Evolutionary conservation across 1,140 invertebrate genomes (phyloP).

Genomic region (Odontomachus brunneus): DNA sequence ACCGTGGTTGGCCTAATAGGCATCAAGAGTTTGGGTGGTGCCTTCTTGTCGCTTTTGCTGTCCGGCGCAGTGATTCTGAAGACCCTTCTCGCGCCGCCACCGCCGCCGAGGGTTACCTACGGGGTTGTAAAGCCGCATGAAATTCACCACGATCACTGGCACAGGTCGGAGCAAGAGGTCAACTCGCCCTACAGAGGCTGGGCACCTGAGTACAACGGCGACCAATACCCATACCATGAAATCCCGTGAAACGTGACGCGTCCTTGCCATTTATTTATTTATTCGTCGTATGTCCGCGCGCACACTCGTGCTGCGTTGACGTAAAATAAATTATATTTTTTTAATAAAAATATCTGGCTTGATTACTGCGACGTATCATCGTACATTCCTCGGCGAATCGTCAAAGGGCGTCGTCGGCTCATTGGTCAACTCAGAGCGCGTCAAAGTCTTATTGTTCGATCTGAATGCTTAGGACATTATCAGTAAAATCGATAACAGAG

Average conservation of each 20-base stretch:
- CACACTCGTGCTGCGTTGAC: neutral
- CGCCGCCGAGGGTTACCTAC: conserved; percentile 83
- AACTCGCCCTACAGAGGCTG: conserved; percentile 81
- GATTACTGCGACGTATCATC: too few relatives aligned
- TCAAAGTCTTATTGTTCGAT: neutral
- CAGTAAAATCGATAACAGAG: neutral
- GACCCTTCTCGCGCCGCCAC: conserved; percentile 81
- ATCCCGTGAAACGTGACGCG: conserved; percentile 69
- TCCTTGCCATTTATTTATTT: conserved; percentile 71
- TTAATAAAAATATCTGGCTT: conserved; percentile 18
- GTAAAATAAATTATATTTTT: conserved; percentile 43
- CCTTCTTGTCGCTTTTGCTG: conserved; percentile 87
- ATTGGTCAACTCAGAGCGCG: conserved; percentile 2
- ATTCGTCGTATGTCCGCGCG: conserved; percentile 62
- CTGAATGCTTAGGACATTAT: neutral
- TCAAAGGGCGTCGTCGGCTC: neutral
- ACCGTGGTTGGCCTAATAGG: conserved; percentile 87
- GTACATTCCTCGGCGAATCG: too few relatives aligned
- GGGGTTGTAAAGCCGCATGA: conserved; percentile 84
- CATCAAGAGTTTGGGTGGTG: conserved; percentile 88
- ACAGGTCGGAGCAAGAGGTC: conserved; percentile 83
- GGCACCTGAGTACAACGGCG: conserved; percentile 78
- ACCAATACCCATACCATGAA: conserved; percentile 81
- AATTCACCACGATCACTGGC: conserved; percentile 85
- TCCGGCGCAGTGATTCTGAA: conserved; percentile 86